phyloP scores from a whole-genome alignment of 1,140 invertebrate genomes.

The Sycobia sp. region DNA sequence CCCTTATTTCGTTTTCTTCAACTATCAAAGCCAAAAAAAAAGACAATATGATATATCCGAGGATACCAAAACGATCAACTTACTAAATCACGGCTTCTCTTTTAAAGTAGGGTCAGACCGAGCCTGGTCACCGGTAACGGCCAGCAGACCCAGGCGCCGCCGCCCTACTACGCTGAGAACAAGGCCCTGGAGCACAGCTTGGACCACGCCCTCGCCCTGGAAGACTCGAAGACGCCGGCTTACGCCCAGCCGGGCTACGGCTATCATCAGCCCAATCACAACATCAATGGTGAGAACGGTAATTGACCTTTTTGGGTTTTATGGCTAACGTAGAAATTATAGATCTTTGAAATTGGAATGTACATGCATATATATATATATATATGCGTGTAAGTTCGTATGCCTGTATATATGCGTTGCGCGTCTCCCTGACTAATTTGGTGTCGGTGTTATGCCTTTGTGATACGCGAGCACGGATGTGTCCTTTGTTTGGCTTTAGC shows the following conservation, averaged over 20 bases:
- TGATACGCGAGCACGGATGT: no score
- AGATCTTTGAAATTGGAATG: background rate
- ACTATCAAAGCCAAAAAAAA: no score
- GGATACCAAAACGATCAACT: no score
- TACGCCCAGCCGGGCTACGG: slow-evolving; percentile 86
- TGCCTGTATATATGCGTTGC: no score
- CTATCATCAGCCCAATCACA: slow-evolving; percentile 72
- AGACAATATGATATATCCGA: no score
- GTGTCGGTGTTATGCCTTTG: no score
- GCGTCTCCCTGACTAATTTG: no score
- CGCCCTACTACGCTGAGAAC: slow-evolving; percentile 88
- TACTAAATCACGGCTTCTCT: no score
- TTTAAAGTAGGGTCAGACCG: slow-evolving; percentile 65
- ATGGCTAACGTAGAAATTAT: background rate
- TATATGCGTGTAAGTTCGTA: background rate
- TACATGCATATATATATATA: background rate
- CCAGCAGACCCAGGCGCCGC: slow-evolving; percentile 78
- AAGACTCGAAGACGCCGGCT: slow-evolving; percentile 79
- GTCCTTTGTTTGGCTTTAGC: no score
- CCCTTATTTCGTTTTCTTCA: no score
- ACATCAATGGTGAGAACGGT: slow-evolving; percentile 69
- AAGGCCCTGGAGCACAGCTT: slow-evolving; percentile 87
- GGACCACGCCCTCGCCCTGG: slow-evolving; percentile 79
- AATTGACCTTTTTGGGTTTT: slow-evolving; percentile 10
- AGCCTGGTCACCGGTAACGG: slow-evolving; percentile 72